Conservation (phyloP, 2,113 vertebrate species). For the Brachypteracias leptosomus region DNA sequence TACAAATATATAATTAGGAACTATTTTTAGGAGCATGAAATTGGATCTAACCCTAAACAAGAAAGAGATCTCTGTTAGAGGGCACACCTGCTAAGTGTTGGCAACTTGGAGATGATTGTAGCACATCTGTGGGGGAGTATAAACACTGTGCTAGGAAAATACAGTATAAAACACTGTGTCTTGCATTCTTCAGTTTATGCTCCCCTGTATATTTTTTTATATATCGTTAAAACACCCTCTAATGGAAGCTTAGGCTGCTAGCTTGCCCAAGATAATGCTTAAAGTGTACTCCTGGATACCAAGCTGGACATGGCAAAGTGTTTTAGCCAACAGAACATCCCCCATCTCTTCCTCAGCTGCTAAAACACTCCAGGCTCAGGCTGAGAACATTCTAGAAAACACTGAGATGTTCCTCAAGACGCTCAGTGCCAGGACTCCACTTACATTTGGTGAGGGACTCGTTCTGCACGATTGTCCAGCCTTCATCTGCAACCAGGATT, state of each 20-base stretch:
- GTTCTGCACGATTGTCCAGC: constrained; percentile 88
- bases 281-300: background rate
- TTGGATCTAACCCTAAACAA: background rate
- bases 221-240: background rate
- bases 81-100: accelerated
- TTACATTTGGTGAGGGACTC: constrained; percentile 77
- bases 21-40: background rate
- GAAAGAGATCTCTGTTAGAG: background rate
- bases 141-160: no score
- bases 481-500: constrained; percentile 91
- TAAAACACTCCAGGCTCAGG: background rate
- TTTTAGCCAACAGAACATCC: background rate
- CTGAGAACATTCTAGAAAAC: background rate
- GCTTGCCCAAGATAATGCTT: background rate
- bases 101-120: background rate
- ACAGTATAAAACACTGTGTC: background rate
- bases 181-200: background rate
- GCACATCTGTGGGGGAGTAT: background rate
- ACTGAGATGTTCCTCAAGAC: background rate
- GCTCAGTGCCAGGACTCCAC: background rate
- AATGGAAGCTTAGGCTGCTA: background rate
- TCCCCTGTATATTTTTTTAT: background rate
- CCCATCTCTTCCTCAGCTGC: background rate
- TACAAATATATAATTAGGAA: background rate
- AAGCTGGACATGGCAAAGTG: background rate